Evolutionary conservation across 2,797 vertebrate species (phyloP), one percentile per base, ranked within the genome.

Genomic region (Ambastaia sidthimunki): DNA sequence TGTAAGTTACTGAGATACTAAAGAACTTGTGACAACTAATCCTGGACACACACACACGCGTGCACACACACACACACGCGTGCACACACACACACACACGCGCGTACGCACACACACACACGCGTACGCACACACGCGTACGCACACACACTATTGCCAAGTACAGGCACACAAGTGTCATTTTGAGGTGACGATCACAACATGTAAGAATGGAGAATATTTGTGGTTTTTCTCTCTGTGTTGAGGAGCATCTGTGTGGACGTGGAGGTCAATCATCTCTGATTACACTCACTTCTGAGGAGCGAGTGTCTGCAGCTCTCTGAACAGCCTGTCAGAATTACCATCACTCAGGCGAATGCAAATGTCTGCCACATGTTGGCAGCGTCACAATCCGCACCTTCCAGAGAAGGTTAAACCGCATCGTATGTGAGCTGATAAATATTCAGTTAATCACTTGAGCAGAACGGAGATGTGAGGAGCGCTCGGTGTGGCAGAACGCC

Each of bases 231-330:
- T 79, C 67, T 72, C 69, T 82, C 71, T 84, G 67, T 11, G 52
- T 78, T 65, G 59, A 85, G 80, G 80, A 85, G 88, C 90, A 90
- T 91, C 90, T 91, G 91, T 86, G 89, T 81, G 84, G 84, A 86
- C 83, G 83, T 86, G 85, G 83, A 87, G 87, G 85, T 87, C 80
- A 85, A 11, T 85, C 84, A 78, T 86, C 84, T 84, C 84, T 85
- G 84, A 82, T 80, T 83, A 83, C 82, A 74, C 37, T 84, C 85
- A 73, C 85, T 87, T 81, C 84, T 54, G 76, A 78, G 68, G 83
- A 87, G 80, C 76, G 82, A 86, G 77, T 69, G 85, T 79, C 71
- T 67, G 71, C 74, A 83, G 76, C 60, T 74, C 63, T 55, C 76
- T 65, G 28, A 82, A 86, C 70, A 73, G 74, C 65, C 76, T 59